phyloP scores from a whole-genome alignment of 2,797 vertebrate genomes.

The Microchirus variegatus region DNA sequence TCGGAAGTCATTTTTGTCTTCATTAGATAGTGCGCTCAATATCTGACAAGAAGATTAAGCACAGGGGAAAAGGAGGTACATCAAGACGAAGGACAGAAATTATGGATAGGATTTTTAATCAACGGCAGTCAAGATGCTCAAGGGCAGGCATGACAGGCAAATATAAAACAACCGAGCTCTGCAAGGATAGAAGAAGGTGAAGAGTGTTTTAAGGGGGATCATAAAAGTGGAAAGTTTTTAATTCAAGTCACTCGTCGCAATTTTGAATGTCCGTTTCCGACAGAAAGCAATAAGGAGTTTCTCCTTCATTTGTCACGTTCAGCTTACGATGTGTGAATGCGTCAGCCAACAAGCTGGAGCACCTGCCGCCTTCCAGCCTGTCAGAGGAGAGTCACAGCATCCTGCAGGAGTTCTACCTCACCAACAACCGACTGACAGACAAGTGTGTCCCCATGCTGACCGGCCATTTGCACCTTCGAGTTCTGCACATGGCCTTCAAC shows the following conservation, averaged over 20 bases:
- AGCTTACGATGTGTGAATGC: conserved; percentile 94
- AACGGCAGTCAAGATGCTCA: conserved; percentile 18
- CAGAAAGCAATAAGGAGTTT: background rate
- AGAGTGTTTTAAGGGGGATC: conserved; percentile 10
- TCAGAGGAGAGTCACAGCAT: conserved; percentile 93
- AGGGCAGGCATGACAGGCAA: conserved; percentile 15
- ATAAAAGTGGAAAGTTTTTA: conserved; percentile 16
- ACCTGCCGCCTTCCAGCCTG: conserved; percentile 90
- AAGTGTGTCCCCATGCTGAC: conserved; percentile 95
- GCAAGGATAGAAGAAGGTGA: background rate
- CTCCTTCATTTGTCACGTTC: conserved; percentile 27
- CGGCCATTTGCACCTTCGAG: conserved; percentile 90
- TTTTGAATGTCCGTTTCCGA: background rate
- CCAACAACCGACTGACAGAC: conserved; percentile 94
- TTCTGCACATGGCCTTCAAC: conserved; percentile 97
- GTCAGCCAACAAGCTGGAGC: conserved; percentile 96
- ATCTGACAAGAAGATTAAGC: conserved; percentile 13
- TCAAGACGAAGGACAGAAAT: conserved; percentile 27
- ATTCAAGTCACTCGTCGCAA: conserved; percentile 7
- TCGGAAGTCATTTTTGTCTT: conserved; percentile 6
- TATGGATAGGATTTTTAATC: conserved; percentile 21
- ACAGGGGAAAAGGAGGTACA: background rate
- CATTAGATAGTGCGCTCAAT: background rate
- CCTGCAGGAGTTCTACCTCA: conserved; percentile 95
- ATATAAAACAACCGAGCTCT: conserved; percentile 5